phyloP scores from a whole-genome alignment of 2,888 invertebrate genomes.

The Therioaphis trifolii region DNA sequence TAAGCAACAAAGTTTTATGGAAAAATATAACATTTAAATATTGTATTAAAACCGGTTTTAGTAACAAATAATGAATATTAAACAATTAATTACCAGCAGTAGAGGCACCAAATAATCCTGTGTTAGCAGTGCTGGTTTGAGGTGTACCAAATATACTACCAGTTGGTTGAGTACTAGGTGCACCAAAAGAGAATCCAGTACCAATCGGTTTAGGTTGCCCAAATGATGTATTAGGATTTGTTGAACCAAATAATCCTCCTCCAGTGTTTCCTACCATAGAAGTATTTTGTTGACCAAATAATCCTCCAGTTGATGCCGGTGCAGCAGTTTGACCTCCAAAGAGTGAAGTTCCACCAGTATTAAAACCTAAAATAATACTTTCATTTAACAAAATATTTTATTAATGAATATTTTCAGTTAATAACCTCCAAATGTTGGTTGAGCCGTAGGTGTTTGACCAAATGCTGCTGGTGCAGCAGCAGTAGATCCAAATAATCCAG shows the following conservation, averaged over 20 bases:
- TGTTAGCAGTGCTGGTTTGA: slow-evolving; percentile 64
- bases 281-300: slow-evolving; percentile 72
- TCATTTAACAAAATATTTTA: slow-evolving; percentile 26
- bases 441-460: slow-evolving; percentile 74
- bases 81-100: slow-evolving; percentile 60
- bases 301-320: slow-evolving; percentile 65
- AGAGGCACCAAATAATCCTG: slow-evolving; percentile 63
- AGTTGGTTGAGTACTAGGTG: slow-evolving; percentile 71
- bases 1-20: no score
- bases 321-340: slow-evolving; percentile 71
- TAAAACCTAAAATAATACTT: slow-evolving; percentile 55
- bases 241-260: slow-evolving; percentile 74
- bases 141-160: slow-evolving; percentile 69
- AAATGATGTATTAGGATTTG: slow-evolving; percentile 73
- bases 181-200: slow-evolving; percentile 70
- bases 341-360: slow-evolving; percentile 66
- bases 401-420: slow-evolving; percentile 7
- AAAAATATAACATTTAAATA: no score
- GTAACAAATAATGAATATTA: neutral
- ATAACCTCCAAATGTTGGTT: slow-evolving; percentile 66
- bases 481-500: slow-evolving; percentile 75
- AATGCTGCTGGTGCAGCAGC: slow-evolving; percentile 76
- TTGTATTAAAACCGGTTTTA: neutral
- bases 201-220: slow-evolving; percentile 71
- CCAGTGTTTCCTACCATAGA: slow-evolving; percentile 68